Evolutionary conservation across 2,888 invertebrate genomes (phyloP).

Genomic region (Platerodrilus igneus): DNA sequence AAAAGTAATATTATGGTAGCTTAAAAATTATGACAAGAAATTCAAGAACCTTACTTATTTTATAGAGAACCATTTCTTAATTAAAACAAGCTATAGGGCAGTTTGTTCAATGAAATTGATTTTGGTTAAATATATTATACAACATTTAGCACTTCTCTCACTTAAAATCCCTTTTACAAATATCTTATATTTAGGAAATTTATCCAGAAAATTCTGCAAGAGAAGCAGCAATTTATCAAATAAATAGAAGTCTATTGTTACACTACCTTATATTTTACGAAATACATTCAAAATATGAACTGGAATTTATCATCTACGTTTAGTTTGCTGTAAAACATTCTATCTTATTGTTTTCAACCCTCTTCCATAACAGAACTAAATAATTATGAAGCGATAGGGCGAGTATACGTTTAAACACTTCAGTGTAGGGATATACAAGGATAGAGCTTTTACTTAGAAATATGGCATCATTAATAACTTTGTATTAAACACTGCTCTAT

Average conservation of each 20-base stretch:
- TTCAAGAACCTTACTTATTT: too few species aligned
- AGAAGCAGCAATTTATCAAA: constrained; percentile 48
- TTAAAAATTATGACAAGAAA: too few species aligned
- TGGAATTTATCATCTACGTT: constrained; percentile 47
- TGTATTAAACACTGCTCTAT: constrained; percentile 47
- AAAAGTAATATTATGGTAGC: too few species aligned
- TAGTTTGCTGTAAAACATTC: constrained; percentile 38
- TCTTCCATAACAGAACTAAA: constrained; percentile 28
- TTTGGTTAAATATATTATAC: too few species aligned
- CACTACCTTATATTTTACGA: constrained; percentile 40
- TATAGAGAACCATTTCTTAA: too few species aligned
- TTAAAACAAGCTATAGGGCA: too few species aligned
- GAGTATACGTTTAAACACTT: constrained; percentile 22
- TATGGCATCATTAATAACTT: constrained; percentile 47
- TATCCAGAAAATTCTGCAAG: constrained; percentile 35
- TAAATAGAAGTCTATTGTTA: constrained; percentile 47
- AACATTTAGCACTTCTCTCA: too few species aligned
- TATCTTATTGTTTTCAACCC: constrained; percentile 39
- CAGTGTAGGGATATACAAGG: constrained; percentile 19
- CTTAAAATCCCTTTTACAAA: too few species aligned
- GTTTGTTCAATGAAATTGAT: too few species aligned
- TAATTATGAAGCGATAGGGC: constrained; percentile 18
- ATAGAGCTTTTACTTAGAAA: constrained; percentile 42
- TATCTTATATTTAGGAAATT: too few species aligned
- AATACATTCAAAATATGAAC: constrained; percentile 45